Evolutionary conservation across 2,113 vertebrate species (phyloP).

Genomic region (Nycticorax nycticorax): DNA sequence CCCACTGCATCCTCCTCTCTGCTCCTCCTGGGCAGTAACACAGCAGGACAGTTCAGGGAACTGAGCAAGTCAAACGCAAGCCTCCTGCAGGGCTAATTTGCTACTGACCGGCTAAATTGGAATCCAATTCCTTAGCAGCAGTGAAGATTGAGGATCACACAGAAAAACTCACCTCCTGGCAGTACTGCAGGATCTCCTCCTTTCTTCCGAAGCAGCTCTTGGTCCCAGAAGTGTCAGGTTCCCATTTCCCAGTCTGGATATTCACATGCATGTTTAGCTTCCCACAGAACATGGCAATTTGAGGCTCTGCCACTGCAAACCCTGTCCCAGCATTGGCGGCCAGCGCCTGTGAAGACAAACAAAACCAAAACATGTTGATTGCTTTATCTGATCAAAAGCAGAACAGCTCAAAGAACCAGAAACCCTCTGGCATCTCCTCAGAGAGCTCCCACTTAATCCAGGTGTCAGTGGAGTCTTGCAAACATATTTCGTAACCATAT

Average conservation of each 20-base stretch:
- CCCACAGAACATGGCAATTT: slow-evolving; percentile 97
- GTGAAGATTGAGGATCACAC: not conserved
- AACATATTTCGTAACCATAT: not conserved
- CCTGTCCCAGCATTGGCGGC: slow-evolving; percentile 92
- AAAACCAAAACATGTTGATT: not conserved
- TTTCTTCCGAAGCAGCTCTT: slow-evolving; percentile 90
- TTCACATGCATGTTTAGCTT: slow-evolving; percentile 98
- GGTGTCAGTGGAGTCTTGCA: not conserved
- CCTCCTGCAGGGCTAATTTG: not conserved
- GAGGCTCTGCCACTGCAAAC: slow-evolving; percentile 92
- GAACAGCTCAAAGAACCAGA: not conserved
- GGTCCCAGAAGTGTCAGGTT: slow-evolving; percentile 88
- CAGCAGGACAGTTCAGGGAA: not conserved
- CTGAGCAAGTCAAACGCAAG: not conserved
- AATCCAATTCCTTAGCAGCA: not conserved
- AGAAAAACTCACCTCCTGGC: slow-evolving; percentile 88
- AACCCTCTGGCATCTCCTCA: not conserved
- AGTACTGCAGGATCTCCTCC: slow-evolving; percentile 93
- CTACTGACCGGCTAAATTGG: not conserved
- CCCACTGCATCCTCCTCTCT: not conserved
- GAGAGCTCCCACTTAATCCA: not conserved
- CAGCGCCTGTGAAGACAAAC: slow-evolving; percentile 78
- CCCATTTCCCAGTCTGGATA: slow-evolving; percentile 97
- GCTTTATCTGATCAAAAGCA: not conserved
- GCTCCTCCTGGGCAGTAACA: not conserved